Base-by-base conservation (phyloP, 2,888 invertebrate species). In the Microdon myrmicae region DNA sequence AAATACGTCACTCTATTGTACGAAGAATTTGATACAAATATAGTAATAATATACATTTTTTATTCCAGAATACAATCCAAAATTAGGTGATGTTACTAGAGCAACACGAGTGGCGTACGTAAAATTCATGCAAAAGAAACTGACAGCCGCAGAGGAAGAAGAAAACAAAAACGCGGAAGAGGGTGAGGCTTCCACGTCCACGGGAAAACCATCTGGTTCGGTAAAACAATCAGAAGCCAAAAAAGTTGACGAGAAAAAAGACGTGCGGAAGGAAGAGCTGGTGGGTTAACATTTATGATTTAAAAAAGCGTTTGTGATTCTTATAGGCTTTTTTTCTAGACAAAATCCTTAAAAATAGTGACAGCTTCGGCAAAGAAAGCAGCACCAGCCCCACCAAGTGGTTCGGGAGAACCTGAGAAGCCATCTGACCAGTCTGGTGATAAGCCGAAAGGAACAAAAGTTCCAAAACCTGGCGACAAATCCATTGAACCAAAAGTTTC, bases 101-200 rank as follows among this genome's bases (percentile, higher is more conserved):
- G 87, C 88, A 1, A 90, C 92, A 0, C 83, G 92, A 70, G 86
- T 92, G 9, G 93, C 93, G 0, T 93, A 93, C 71, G 92, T 91
- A 43, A 93, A 92, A 79, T 94, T 93, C 75, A 93, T 93, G 87
- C 86, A 87, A 61, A 86, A 84, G 73, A 88, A 89, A 78, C 83
- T 88, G 67, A 85, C 84, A 43, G 75, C 75, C 4, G 75, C 76
- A 3, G 76, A 76, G 26, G 82, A 84, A 0, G 86, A 73, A 3
- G 49, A 73, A 10, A 45, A 39, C 25, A 12, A 35, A 3, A 67
- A 68, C 0, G 47, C 67, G 2, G 67, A 67, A 45, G 71, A 70
- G 14, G 23, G 39, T 7, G 71, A 69, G n/a, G 19, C 66, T 8
- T 54, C 23, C 8, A 68, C 58, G n/a, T n/a, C n/a, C n/a, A n/a